phyloP scores from a whole-genome alignment of 1,140 invertebrate genomes.

The Drosophila miranda region DNA sequence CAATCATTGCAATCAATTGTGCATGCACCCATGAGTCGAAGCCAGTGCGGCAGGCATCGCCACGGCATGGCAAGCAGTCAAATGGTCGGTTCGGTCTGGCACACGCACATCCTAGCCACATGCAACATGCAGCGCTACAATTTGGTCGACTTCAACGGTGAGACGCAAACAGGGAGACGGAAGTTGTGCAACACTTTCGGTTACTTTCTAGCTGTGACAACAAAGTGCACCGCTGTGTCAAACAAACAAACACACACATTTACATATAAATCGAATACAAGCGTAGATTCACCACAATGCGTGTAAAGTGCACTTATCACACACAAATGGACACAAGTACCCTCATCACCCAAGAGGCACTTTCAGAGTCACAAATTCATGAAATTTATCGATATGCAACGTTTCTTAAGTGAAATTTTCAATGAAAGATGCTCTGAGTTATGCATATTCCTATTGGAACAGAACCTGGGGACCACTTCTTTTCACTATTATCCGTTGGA shows the following conservation, averaged over 20 bases:
- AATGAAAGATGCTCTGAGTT: conserved; percentile 53
- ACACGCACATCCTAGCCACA: conserved; percentile 15
- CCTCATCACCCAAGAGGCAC: not conserved
- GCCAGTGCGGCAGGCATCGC: conserved; percentile 2
- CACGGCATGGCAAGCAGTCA: conserved; percentile 12
- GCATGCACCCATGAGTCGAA: conserved; percentile 47
- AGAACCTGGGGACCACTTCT: not conserved
- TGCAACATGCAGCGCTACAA: conserved; percentile 46
- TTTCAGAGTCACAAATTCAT: conserved; percentile 43
- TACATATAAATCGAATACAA: conserved; percentile 11
- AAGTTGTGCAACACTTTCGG: conserved; percentile 45
- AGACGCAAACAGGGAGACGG: not conserved
- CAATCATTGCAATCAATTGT: conserved; percentile 78
- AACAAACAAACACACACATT: conserved; percentile 11
- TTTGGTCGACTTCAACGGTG: conserved; percentile 42
- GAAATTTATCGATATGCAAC: conserved; percentile 49
- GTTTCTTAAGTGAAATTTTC: conserved; percentile 19
- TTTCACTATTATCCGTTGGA: no score
- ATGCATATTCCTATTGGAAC: conserved; percentile 8
- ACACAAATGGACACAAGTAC: not conserved
- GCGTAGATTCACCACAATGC: conserved; percentile 18
- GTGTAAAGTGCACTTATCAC: conserved; percentile 33
- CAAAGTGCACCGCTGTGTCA: conserved; percentile 13
- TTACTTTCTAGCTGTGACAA: conserved; percentile 53
- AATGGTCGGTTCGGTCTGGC: conserved; percentile 37